Evolutionary conservation across 2,888 invertebrate genomes (phyloP).

Genomic region (Brenthis daphne): DNA sequence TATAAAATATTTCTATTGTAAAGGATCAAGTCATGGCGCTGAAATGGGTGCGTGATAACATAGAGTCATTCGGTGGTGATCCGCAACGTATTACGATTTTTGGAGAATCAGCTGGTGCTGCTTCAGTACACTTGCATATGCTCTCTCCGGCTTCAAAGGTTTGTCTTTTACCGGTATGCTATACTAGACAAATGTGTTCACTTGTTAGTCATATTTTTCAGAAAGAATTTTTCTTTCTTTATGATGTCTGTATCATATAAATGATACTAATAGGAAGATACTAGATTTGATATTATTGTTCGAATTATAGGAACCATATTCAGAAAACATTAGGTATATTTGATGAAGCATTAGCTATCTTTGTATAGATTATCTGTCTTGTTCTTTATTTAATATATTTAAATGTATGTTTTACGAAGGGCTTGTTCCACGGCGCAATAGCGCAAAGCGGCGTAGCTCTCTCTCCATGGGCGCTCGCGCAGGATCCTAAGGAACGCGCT

Average conservation of each 20-base stretch:
- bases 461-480: conserved; percentile 84
- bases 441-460: conserved; percentile 83
- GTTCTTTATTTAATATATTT: background rate
- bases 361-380: background rate
- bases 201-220: too few relatives aligned
- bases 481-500: conserved; percentile 74
- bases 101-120: conserved; percentile 84
- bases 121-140: conserved; percentile 83
- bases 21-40: conserved; percentile 84
- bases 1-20: background rate
- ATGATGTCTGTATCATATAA: too few relatives aligned
- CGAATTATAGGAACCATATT: too few relatives aligned
- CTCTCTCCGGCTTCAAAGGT: conserved; percentile 79
- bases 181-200: too few relatives aligned
- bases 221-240: too few relatives aligned
- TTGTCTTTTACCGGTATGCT: conserved; percentile 22
- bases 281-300: too few relatives aligned
- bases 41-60: conserved; percentile 84
- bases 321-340: too few relatives aligned
- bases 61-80: conserved; percentile 83
- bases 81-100: conserved; percentile 81
- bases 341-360: too few relatives aligned
- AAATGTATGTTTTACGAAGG: conserved; percentile 50
- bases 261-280: too few relatives aligned
- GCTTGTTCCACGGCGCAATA: conserved; percentile 84